Percentiles rank a stretch among this genome's conserved stretches.
Conservation (phyloP, 2,888 invertebrate genomes). For the Hemicrepidius hirtus region DNA sequence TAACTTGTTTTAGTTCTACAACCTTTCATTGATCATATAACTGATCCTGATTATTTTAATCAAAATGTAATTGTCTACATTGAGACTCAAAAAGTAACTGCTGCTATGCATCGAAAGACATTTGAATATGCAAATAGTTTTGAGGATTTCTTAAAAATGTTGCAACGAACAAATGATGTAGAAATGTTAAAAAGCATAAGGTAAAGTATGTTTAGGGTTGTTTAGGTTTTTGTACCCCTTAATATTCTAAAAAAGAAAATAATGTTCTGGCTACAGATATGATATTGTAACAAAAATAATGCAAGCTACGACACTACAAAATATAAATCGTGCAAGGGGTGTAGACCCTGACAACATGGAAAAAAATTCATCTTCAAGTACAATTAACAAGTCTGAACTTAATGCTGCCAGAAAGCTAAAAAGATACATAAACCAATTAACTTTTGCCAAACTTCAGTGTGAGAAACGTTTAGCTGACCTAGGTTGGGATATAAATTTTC, state of each 20-base stretch:
- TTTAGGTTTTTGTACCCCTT: too few species aligned
- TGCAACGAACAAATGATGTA: slow-evolving; percentile 86
- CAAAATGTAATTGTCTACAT: slow-evolving; percentile 89
- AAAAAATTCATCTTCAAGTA: slow-evolving; percentile 73
- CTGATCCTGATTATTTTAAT: slow-evolving; percentile 94
- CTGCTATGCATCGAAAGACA: slow-evolving; percentile 86
- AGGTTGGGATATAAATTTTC: slow-evolving; percentile 84
- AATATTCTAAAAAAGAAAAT: too few species aligned
- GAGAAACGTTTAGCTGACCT: slow-evolving; percentile 83
- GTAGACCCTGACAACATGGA: slow-evolving; percentile 81
- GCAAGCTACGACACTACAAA: slow-evolving; percentile 94
- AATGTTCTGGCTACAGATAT: slow-evolving; percentile 73
- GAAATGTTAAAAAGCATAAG: slow-evolving; percentile 89
- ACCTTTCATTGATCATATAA: slow-evolving; percentile 87
- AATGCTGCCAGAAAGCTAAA: slow-evolving; percentile 87
- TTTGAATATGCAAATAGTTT: slow-evolving; percentile 93
- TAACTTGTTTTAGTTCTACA: slow-evolving; percentile 80
- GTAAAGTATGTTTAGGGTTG: slow-evolving; percentile 67
- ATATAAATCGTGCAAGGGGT: slow-evolving; percentile 90
- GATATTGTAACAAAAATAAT: slow-evolving; percentile 94
- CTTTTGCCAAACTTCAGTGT: slow-evolving; percentile 87
- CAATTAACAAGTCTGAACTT: slow-evolving; percentile 84
- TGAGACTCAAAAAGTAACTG: slow-evolving; percentile 85
- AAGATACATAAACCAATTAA: slow-evolving; percentile 88
- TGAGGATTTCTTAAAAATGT: slow-evolving; percentile 90